Base-by-base conservation (phyloP, 2,797 vertebrate species). In the Chiroxiphia lanceolata region DNA sequence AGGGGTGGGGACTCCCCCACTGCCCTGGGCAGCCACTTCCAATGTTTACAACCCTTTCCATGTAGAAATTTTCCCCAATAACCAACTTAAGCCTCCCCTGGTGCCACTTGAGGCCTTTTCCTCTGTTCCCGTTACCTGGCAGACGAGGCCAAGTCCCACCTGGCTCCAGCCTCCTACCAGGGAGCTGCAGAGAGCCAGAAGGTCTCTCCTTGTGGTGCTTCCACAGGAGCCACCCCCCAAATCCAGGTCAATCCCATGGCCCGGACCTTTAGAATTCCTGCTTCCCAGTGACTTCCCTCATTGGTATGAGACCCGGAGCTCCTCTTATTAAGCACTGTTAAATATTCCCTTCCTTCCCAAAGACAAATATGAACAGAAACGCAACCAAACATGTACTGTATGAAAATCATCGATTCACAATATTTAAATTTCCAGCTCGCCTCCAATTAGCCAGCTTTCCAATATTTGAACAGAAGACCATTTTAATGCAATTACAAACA, bases 401-500 rank as follows among this genome's bases (percentile, higher is more conserved):
- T 98, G 98, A 98, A 97, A 98, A 96, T 96, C 97, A 97, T 97
- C 93, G 98, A 98, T 98, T 98, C 98, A 96, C 98, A 98, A 98
- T 98, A 98, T 98, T 98, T 97, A 97, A 98, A 97, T 98, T 97
- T 97, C 96, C 94, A 97, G 97, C 97, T 98, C 97, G 95, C 98
- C 98, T 97, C 98, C 98, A 98, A 98, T 98, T 98, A 98, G 97
- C 95, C 92, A 72, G 59, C 96, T 97, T 96, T 98, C 97, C 98
- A 98, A 98, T 98, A 98, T 98, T 98, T 98, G 98, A 98, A 98
- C 98, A 98, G 98, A 97, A 97, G 97, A 98, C 97, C 98, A 97
- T 98, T 98, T 98, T 96, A 98, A 98, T 98, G 98, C 99, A 99
- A 98, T 99, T 98, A 97, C 98, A 98, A 98, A 98, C 98, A 97